Base-by-base conservation (phyloP, 2,797 vertebrate genomes). In the Neomorphus geoffroyi region DNA sequence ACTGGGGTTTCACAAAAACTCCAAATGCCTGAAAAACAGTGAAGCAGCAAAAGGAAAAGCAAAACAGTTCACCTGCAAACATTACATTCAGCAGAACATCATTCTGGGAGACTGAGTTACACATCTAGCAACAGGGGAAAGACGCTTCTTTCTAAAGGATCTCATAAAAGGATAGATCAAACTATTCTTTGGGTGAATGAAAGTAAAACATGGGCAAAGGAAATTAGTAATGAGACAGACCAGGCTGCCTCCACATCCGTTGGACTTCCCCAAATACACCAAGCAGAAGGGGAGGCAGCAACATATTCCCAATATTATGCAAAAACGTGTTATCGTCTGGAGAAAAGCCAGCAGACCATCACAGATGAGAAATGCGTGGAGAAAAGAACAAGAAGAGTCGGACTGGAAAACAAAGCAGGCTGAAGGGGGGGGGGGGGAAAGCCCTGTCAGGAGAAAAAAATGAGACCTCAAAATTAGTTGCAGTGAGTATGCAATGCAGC, bases 401-500 rank as follows among this genome's bases (percentile, higher is more conserved):
- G 71, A n/a, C 48, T 67, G n/a, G 26, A 33, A 87, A 80, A 77
- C 18, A 83, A 81, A 62, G 71, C 50, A 64, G 7, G 30, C 14
- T 67, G 48, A 70, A 51, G 46, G 13, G 17, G 4, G 6, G 9
- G 7, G 13, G 6, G 26, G 6, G 13, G 45, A 27, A 21, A 62
- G 14, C 28, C n/a, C 39, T 48, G 30, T 45, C 4, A 26, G 48
- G 26, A 21, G 13, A 9, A 45, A 90, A 64, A 64, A 39, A 5
- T 4, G 33, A 69, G 28, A 51, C 9, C 35, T 74, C 11, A 48
- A 75, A 72, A 81, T 8, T 58, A 88, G 62, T 53, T 51, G 37
- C 57, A 37, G 33, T 6, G 43, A 84, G 13, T 5, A 24, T 10
- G 14, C 0, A 0, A 71, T 7, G n/a, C 43, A 74, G 53, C 1